Conservation (phyloP, 2,113 vertebrate genomes). For the Genyomyrus donnyi region DNA sequence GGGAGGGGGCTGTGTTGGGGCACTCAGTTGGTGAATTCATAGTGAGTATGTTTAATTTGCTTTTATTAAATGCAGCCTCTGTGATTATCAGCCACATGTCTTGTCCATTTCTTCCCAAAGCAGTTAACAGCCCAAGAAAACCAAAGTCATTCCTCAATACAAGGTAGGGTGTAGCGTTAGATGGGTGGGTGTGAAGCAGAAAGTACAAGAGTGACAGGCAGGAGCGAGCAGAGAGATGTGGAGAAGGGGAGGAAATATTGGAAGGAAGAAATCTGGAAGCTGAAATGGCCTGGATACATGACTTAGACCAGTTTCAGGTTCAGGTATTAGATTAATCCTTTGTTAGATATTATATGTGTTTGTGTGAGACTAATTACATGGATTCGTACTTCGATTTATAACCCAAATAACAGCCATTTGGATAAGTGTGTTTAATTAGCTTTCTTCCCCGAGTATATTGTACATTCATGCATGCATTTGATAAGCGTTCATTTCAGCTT, state of each 20-base stretch:
- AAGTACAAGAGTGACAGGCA: not conserved
- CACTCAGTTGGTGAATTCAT: slow-evolving; percentile 17
- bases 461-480: not conserved
- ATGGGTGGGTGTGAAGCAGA: not conserved
- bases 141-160: not conserved
- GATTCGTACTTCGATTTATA: not conserved
- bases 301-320: not conserved
- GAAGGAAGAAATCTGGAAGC: not conserved
- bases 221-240: not conserved
- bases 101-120: not conserved
- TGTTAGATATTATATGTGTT: not conserved
- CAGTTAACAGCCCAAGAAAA: not conserved
- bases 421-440: not conserved
- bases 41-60: slow-evolving; percentile 24
- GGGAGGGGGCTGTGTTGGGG: slow-evolving; percentile 15
- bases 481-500: not conserved
- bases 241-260: not conserved
- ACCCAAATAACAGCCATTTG: not conserved
- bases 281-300: not conserved
- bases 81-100: slow-evolving; percentile 25
- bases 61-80: slow-evolving; percentile 24
- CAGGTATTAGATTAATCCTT: not conserved
- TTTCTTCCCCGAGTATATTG: not conserved
- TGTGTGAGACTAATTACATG: not conserved
- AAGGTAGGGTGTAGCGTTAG: not conserved